These are phyloP conservation scores for Danaus melanippus DNA, from an alignment of 1,140 invertebrate genomes.

Conservation along the genomic window DNA sequence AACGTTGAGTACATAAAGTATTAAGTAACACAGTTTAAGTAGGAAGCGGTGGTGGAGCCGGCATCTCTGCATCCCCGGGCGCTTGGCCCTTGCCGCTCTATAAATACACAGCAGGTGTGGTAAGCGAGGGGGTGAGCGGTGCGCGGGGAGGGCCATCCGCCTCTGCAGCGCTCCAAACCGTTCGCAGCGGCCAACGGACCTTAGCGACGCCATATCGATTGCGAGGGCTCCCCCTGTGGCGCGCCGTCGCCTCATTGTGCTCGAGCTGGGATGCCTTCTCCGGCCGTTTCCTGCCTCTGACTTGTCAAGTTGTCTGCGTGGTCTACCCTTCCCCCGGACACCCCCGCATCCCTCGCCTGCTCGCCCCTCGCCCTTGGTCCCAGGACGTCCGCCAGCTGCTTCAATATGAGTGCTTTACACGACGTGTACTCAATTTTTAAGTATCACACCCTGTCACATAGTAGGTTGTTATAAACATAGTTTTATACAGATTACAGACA, in stretches of 20 bases:
- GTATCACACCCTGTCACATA: constrained; percentile 8
- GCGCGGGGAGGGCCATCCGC: constrained; percentile 58
- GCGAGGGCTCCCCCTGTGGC: constrained; percentile 67
- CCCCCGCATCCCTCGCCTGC: constrained; percentile 17
- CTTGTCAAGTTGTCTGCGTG: constrained; percentile 46
- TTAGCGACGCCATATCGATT: constrained; percentile 71
- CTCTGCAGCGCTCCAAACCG: constrained; percentile 63
- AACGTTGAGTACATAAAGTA: constrained; percentile 22
- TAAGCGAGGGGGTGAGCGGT: constrained; percentile 37
- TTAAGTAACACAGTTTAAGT: constrained; percentile 29
- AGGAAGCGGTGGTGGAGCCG: constrained; percentile 42
- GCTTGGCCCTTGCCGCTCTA: constrained; percentile 57
- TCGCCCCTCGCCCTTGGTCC: constrained; percentile 24
- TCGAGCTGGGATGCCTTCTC: constrained; percentile 61
- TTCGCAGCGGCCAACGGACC: constrained; percentile 67
- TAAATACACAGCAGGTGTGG: constrained; percentile 69
- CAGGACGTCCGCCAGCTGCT: constrained; percentile 55
- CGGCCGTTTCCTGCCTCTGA: constrained; percentile 59
- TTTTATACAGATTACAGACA: no score
- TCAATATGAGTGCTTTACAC: constrained; percentile 21
- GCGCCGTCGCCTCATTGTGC: constrained; percentile 62
- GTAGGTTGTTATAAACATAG: not conserved
- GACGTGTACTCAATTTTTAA: constrained; percentile 19
- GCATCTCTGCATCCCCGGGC: constrained; percentile 57
- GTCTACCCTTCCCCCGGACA: constrained; percentile 26